Evolutionary conservation across 2,797 vertebrate genomes (phyloP).

Genomic region (Chaenodraco wilsoni): DNA sequence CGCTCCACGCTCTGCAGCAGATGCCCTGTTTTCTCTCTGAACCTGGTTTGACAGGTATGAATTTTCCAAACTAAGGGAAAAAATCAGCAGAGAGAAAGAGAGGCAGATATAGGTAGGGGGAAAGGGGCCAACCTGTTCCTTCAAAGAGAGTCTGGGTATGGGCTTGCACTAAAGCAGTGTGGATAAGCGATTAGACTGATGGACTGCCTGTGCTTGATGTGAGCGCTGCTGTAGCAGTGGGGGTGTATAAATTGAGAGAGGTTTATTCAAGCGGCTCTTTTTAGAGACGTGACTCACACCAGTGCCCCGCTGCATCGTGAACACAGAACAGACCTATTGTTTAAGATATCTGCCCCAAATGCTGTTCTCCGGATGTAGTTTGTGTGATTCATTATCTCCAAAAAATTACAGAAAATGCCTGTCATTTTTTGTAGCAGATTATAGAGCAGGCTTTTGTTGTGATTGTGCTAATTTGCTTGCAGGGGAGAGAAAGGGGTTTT

Average conservation of each 20-base stretch:
- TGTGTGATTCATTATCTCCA: constrained; percentile 52
- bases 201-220: constrained; percentile 69
- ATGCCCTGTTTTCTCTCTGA: constrained; percentile 62
- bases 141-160: constrained; percentile 33
- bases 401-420: constrained; percentile 35
- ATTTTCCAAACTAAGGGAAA: constrained; percentile 46
- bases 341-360: constrained; percentile 65
- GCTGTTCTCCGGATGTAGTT: constrained; percentile 37
- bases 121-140: constrained; percentile 48
- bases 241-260: constrained; percentile 77
- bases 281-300: constrained; percentile 76
- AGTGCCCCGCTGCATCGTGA: constrained; percentile 66
- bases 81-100: constrained; percentile 22
- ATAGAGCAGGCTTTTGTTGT: constrained; percentile 31
- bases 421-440: constrained; percentile 33
- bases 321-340: constrained; percentile 62
- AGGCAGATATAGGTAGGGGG: background rate
- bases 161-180: constrained; percentile 58
- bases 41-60: constrained; percentile 71
- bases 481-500: too few relatives aligned
- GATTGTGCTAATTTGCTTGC: constrained; percentile 29
- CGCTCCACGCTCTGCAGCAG: constrained; percentile 56
- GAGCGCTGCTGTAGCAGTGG: constrained; percentile 73
- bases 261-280: constrained; percentile 76
- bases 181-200: constrained; percentile 73